Base-by-base conservation (phyloP, 35 echinoderm and acorn worm genomes). In the Acanthaster planci region DNA sequence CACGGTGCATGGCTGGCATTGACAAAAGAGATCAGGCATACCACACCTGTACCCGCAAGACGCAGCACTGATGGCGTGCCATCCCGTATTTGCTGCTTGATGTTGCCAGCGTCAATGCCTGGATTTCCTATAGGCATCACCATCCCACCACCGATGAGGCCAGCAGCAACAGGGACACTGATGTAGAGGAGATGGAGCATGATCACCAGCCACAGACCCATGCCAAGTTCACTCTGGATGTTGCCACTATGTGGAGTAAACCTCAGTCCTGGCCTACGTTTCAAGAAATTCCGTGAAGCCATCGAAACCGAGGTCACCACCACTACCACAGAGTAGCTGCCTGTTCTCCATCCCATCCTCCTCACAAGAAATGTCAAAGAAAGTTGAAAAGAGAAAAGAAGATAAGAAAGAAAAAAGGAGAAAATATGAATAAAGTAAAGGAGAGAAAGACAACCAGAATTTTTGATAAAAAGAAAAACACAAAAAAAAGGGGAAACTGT, bases 201-300 rank as follows among this genome's bases (percentile, higher is more conserved):
- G 42, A 47, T 47, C 4, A 4, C 42, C 4, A 47, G 4, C 4
- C 42, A 12, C 4, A 6, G 42, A 47, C 42, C 42, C 42, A 47
- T 12, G 4, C 42, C 42, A 47, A 47, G 42, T 47, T 47, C 12
- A 12, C 12, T 47, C 42, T 12, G 4, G 42, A 47, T 47, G 42
- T 47, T 4, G 42, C 18, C 31, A 27, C 37, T 67, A 6, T 86
- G 84, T 36, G 39, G 52, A 17, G 84, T 86, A 22, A 51, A 77
- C 37, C 47, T 86, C 5, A 77, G 84, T 21, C 42, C 76, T 22
- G 72, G 64, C 36, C 14, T 7, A 1, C 77, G 84, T 47, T 86
- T 86, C 54, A 17, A 64, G 26, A 34, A 72, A 72, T 72, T 26
- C 64, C 64, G 30, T 34, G 23, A 26, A 19, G 57, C 57, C 27